Conservation (phyloP, 2,113 vertebrate species). For the Corythaixoides concolor region DNA sequence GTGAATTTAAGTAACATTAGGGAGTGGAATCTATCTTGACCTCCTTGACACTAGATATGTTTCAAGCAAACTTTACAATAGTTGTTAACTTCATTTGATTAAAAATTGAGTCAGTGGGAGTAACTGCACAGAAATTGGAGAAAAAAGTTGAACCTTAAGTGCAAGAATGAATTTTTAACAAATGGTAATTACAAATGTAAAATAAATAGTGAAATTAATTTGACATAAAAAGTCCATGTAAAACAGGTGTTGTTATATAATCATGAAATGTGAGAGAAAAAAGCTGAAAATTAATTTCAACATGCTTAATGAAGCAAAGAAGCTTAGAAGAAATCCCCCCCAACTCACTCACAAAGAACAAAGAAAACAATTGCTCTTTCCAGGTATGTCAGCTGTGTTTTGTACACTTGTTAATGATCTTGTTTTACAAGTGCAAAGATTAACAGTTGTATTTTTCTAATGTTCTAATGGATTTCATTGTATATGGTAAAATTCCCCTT, state of each 20-base stretch:
- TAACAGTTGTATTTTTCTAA: not conserved
- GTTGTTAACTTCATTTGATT: not conserved
- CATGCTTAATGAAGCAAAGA: not conserved
- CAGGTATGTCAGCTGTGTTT: not conserved
- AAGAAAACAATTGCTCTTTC: not conserved
- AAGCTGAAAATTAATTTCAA: constrained; percentile 15
- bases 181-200: not conserved
- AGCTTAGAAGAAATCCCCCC: not conserved
- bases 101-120: not conserved
- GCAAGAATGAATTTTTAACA: not conserved
- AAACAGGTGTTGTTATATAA: not conserved
- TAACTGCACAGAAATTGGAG: not conserved
- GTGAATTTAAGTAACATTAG: not conserved
- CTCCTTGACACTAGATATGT: not conserved
- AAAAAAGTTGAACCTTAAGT: not conserved
- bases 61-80: not conserved
- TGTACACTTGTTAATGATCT: not conserved
- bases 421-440: not conserved
- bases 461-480: not conserved
- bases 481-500: not conserved
- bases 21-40: not conserved
- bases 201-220: not conserved
- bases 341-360: not conserved
- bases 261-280: not conserved
- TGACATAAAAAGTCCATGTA: not conserved